These are phyloP conservation scores for Drosophila obscura DNA, from an alignment of 1,140 invertebrate species.

Conservation along the genomic window DNA sequence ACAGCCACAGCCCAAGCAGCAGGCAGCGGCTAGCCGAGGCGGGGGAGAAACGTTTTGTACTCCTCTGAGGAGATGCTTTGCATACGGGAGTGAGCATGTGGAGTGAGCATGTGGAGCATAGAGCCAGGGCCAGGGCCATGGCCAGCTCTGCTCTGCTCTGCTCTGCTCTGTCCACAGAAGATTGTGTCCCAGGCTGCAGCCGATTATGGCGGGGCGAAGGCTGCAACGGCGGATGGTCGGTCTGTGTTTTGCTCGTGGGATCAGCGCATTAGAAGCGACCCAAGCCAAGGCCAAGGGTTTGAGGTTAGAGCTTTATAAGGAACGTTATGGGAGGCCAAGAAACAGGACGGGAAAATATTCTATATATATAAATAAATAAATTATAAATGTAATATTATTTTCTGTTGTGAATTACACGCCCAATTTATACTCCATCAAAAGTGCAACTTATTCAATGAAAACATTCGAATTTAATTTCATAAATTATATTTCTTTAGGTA, in stretches of 20 bases:
- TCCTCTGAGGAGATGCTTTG: slow-evolving; percentile 57
- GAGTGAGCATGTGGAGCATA: neutral
- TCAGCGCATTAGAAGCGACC: slow-evolving; percentile 16
- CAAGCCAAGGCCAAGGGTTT: neutral
- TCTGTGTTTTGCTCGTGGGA: slow-evolving; percentile 3
- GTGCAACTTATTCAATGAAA: too few species aligned
- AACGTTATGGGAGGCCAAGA: too few species aligned
- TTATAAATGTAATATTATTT: too few species aligned
- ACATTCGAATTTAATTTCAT: too few species aligned
- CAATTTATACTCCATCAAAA: too few species aligned
- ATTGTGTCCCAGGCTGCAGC: slow-evolving; percentile 32
- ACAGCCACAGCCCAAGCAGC: slow-evolving; percentile 1
- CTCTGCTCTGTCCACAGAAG: slow-evolving; percentile 13
- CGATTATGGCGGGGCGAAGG: slow-evolving; percentile 13
- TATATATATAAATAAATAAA: too few species aligned
- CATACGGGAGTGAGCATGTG: slow-evolving; percentile 49
- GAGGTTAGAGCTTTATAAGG: too few species aligned
- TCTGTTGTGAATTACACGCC: too few species aligned
- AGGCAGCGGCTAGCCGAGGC: slow-evolving; percentile 9
- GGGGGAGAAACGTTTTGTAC: slow-evolving; percentile 63
- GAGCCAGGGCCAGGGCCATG: too few species aligned
- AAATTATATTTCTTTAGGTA: too few species aligned
- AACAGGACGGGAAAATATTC: too few species aligned
- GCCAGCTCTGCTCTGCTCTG: neutral
- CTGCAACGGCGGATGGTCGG: neutral